A percentile compares a stretch with the other conserved stretches of the same genome.
These are phyloP conservation scores for Corynorhinus townsendii DNA, from an alignment of 2,113 vertebrate genomes.

Conservation along the genomic window DNA sequence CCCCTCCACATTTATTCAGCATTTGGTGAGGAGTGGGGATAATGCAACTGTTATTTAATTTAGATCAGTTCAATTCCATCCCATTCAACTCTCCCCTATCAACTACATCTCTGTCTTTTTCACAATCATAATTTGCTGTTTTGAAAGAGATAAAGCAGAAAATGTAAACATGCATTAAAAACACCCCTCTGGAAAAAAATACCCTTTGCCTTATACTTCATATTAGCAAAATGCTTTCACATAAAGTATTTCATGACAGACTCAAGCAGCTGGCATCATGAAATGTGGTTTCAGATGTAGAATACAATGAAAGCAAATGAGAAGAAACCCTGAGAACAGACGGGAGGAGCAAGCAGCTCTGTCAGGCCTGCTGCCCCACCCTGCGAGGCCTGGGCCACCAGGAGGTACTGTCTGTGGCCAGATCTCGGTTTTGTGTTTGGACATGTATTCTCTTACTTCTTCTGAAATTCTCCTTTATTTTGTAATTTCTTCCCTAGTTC, in stretches of 20 bases:
- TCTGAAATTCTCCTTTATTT: not conserved
- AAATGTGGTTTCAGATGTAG: conserved; percentile 35
- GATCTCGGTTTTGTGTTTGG: not conserved
- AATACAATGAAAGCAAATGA: not conserved
- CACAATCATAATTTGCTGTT: conserved; percentile 27
- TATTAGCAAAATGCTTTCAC: conserved; percentile 45
- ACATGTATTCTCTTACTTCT: not conserved
- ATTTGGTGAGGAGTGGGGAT: not conserved
- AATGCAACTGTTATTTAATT: conserved; percentile 62
- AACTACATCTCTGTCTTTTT: conserved; percentile 22
- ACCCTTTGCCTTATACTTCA: conserved; percentile 28
- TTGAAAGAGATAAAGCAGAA: conserved; percentile 52
- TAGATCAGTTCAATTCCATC: not conserved
- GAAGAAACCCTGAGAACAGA: not conserved
- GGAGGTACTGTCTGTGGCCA: not conserved
- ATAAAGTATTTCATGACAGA: conserved; percentile 64
- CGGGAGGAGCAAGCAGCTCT: not conserved
- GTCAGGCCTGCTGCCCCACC: fast-evolving
- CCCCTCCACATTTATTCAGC: not conserved
- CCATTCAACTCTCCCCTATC: not conserved
- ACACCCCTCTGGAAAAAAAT: conserved; percentile 25
- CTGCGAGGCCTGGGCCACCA: too few relatives aligned
- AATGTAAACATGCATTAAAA: conserved; percentile 52
- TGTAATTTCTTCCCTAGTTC: not conserved
- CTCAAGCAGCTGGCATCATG: conserved; percentile 48